Evolutionary conservation across 2,113 vertebrate genomes (phyloP).

Genomic region (Serilophus lunatus): DNA sequence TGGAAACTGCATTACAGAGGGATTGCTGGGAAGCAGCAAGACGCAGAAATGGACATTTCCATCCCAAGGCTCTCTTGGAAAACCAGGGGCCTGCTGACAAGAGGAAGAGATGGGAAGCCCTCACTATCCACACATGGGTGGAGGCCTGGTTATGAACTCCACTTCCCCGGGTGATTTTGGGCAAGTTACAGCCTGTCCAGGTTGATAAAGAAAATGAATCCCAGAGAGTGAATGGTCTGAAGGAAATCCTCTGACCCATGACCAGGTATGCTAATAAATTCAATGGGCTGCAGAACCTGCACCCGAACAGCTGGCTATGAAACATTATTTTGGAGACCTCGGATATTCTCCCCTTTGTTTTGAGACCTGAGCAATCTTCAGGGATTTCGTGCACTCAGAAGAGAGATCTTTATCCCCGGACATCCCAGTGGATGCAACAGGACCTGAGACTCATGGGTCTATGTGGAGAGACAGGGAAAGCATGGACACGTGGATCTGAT

Average conservation of each 20-base stretch:
- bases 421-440: background rate
- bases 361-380: background rate
- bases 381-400: background rate
- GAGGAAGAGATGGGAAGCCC: background rate
- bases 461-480: background rate
- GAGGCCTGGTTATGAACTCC: background rate
- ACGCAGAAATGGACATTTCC: background rate
- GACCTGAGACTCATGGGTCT: background rate
- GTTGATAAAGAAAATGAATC: background rate
- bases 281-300: background rate
- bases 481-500: background rate
- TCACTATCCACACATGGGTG: fast-evolving
- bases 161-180: background rate
- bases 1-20: background rate
- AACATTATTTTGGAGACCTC: fast-evolving
- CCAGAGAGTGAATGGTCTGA: background rate
- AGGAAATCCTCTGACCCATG: background rate
- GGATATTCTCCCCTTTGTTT: background rate
- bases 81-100: background rate
- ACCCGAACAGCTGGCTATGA: background rate
- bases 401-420: background rate
- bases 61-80: background rate
- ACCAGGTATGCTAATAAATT: background rate
- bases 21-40: background rate
- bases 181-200: background rate